A percentile compares a stretch with the other conserved stretches of the same genome.
Evolutionary conservation across 2,113 vertebrate genomes (phyloP).

Genomic region (Craseonycteris thonglongyai): DNA sequence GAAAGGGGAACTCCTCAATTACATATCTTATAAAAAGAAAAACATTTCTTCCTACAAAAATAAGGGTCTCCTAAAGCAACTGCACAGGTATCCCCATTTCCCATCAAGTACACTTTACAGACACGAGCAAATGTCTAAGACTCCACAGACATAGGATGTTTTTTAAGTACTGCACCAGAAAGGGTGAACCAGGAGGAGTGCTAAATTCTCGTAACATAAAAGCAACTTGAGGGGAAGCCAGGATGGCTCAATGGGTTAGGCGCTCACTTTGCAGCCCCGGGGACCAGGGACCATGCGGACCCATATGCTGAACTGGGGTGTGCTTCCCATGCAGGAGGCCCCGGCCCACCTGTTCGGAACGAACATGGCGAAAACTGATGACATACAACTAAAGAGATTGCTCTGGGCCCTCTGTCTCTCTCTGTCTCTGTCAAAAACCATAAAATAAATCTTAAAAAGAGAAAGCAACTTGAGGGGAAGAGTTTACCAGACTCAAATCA

Average conservation of each 20-base stretch:
- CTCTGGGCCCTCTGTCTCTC: no score
- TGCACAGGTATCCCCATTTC: not conserved
- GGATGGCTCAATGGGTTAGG: no score
- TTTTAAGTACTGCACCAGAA: not conserved
- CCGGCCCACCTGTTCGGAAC: no score
- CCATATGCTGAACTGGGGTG: no score
- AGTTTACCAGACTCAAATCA: not conserved
- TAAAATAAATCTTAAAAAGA: no score
- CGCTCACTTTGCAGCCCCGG: no score
- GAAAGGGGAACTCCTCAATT: not conserved
- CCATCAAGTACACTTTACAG: not conserved
- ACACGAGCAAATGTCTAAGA: not conserved
- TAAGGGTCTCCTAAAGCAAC: not conserved
- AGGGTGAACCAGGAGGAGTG: not conserved
- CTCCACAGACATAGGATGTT: not conserved
- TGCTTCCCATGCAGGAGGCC: no score
- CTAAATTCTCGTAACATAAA: not conserved
- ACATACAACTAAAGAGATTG: no score
- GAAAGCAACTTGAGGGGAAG: slow-evolving; percentile 9
- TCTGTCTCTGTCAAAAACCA: no score
- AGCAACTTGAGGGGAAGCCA: not conserved
- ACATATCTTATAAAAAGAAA: not conserved
- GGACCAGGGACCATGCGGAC: no score
- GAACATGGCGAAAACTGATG: no score
- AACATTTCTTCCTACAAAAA: not conserved